phyloP scores from a whole-genome alignment of 2,113 vertebrate genomes.

The Rhinichthys klamathensis region DNA sequence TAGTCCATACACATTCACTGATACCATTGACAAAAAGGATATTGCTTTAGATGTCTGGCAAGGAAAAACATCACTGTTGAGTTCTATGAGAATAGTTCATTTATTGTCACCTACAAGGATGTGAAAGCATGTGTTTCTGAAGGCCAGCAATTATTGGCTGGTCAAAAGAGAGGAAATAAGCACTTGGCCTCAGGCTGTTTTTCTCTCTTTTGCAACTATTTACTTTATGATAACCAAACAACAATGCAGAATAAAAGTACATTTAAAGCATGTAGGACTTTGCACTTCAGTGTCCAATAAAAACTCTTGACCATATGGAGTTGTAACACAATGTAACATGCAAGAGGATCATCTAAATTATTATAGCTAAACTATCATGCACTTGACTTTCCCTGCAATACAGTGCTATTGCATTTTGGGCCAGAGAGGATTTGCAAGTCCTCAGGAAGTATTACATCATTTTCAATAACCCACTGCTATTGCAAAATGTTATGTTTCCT shows the following conservation, averaged over 20 bases:
- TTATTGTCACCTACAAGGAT: constrained; percentile 36
- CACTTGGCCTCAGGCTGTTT: not conserved
- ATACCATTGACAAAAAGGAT: constrained; percentile 22
- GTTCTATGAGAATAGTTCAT: constrained; percentile 30
- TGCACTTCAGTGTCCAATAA: not conserved
- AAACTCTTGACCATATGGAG: not conserved
- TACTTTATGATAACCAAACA: not conserved
- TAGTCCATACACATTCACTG: not conserved
- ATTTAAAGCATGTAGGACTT: not conserved
- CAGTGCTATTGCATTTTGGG: constrained; percentile 15
- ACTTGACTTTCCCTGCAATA: not conserved
- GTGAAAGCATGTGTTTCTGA: constrained; percentile 42
- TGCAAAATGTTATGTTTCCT: not conserved
- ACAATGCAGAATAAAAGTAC: not conserved
- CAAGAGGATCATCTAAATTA: not conserved
- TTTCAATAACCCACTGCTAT: constrained; percentile 16
- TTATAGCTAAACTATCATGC: not conserved
- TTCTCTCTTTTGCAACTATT: not conserved
- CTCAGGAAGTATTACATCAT: constrained; percentile 31
- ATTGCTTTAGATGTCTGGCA: constrained; percentile 32
- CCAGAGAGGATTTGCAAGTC: constrained; percentile 27
- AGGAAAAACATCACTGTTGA: constrained; percentile 33
- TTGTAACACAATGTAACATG: not conserved
- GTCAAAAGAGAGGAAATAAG: constrained; percentile 6
- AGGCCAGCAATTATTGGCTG: constrained; percentile 6